Evolutionary conservation across 2,888 invertebrate species (phyloP).

Genomic region (Clistopyga incitator): DNA sequence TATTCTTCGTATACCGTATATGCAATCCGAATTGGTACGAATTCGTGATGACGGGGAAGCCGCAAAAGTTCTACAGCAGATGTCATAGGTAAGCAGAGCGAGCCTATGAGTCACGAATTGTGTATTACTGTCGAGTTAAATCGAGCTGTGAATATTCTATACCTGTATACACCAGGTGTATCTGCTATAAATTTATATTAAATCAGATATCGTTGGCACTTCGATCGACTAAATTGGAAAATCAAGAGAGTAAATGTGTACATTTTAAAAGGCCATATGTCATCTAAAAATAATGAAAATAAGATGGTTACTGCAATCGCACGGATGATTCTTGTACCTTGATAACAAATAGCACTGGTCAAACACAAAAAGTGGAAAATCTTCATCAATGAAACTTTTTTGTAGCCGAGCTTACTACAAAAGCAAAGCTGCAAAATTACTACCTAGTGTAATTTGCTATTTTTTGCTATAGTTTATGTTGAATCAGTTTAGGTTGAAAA

Average conservation of each 20-base stretch:
- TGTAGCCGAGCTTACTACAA: no score
- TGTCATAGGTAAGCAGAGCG: slow-evolving; percentile 48
- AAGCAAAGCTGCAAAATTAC: no score
- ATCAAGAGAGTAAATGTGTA: neutral
- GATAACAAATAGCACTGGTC: no score
- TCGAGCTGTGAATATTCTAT: neutral
- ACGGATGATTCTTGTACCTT: no score
- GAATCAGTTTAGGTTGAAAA: no score
- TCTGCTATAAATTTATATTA: slow-evolving; percentile 6
- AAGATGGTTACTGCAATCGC: no score
- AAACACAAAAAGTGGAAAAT: no score
- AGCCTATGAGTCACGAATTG: slow-evolving; percentile 50
- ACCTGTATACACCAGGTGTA: neutral
- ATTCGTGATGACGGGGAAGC: slow-evolving; percentile 58
- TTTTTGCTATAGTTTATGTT: no score
- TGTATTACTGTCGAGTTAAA: neutral
- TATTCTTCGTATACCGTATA: slow-evolving; percentile 43
- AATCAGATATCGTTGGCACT: slow-evolving; percentile 20
- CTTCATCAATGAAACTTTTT: no score
- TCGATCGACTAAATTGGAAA: slow-evolving; percentile 6
- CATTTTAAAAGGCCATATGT: no score
- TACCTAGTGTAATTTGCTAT: no score
- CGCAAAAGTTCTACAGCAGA: slow-evolving; percentile 29
- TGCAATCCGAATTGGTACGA: slow-evolving; percentile 43
- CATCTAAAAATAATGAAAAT: no score